Evolutionary conservation across 2,113 vertebrate species (phyloP), one percentile per base, ranked within the genome.

Genomic region (Aspidoscelis tigris): DNA sequence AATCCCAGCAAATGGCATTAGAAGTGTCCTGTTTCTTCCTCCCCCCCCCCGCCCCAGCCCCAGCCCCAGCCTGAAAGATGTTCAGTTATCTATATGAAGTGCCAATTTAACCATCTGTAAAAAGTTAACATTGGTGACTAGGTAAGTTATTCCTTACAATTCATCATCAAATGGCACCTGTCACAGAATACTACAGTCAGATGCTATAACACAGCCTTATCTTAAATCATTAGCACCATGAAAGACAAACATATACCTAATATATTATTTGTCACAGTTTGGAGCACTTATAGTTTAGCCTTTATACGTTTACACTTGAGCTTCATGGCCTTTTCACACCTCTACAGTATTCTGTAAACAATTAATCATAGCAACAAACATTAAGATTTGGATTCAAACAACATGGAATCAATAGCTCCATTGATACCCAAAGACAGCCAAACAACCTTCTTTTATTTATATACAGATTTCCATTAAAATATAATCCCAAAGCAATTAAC

Each of bases 341-440:
- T 68, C 33, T 33, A 33, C 33, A 33, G 33, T 33, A 33, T 33
- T 33, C 33, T 33, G 33, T 33, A 33, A 33, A 33, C 47, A 50
- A 50, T 50, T 50, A 14, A 69, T 5, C 82, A 69, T 68, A n/a
- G 44, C 33, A 4, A 41, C 41, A 20, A 83, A 76, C 26, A 82
- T 73, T 44, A 47, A 44, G 43, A 24, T 75, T n/a, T 65, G 10
- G 12, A 21, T 16, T 50, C 33, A 3, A 74, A 82, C 41, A 65
- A 66, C n/a, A 43, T 43, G 50, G 66, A 84, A 78, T 84, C 65
- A 77, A 58, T 47, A 70, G 22, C 39, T 58, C 47, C 58, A 47
- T 72, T 72, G 69, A 78, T 3, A 58, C 10, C 26, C 73, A 58
- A 26, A 39, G 21, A 69, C 16, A 55, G 64, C 26, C 64, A 8